A percentile compares a stretch with the other conserved stretches of the same genome.
These are phyloP conservation scores for Sogatella furcifera DNA, from an alignment of 1,140 invertebrate genomes.

Conservation along the genomic window DNA sequence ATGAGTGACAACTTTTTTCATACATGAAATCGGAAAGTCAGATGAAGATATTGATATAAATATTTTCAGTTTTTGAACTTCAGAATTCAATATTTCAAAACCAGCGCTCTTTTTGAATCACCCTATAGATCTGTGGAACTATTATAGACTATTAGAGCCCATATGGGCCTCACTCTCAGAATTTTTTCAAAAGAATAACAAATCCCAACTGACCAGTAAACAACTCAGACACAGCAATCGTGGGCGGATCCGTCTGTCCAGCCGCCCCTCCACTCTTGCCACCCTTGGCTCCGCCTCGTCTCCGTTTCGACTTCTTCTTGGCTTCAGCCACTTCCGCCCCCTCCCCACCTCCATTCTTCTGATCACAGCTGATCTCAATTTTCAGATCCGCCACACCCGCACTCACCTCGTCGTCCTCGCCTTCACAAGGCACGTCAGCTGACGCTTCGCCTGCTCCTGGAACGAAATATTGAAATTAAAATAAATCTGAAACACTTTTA, in stretches of 20 bases:
- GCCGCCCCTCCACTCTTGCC: constrained; percentile 18
- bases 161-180: too few relatives aligned
- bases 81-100: too few relatives aligned
- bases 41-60: too few relatives aligned
- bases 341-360: constrained; percentile 27
- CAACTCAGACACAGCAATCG: constrained; percentile 73
- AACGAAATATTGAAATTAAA: constrained; percentile 7
- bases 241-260: constrained; percentile 70
- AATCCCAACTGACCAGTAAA: constrained; percentile 65
- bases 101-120: constrained; percentile 15
- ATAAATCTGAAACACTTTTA: too few relatives aligned
- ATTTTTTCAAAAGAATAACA: too few relatives aligned
- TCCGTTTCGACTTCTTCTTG: constrained; percentile 31
- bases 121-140: constrained; percentile 6
- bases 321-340: constrained; percentile 23
- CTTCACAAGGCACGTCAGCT: constrained; percentile 34
- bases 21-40: too few relatives aligned
- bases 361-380: constrained; percentile 19
- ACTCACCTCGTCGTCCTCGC: constrained; percentile 18
- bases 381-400: constrained; percentile 1
- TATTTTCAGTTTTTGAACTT: too few relatives aligned
- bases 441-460: constrained; percentile 35
- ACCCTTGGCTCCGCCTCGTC: constrained; percentile 34
- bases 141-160: too few relatives aligned
- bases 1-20: too few relatives aligned